Conservation (phyloP, 2,113 vertebrate species). For the Syngnathoides biaculeatus region DNA sequence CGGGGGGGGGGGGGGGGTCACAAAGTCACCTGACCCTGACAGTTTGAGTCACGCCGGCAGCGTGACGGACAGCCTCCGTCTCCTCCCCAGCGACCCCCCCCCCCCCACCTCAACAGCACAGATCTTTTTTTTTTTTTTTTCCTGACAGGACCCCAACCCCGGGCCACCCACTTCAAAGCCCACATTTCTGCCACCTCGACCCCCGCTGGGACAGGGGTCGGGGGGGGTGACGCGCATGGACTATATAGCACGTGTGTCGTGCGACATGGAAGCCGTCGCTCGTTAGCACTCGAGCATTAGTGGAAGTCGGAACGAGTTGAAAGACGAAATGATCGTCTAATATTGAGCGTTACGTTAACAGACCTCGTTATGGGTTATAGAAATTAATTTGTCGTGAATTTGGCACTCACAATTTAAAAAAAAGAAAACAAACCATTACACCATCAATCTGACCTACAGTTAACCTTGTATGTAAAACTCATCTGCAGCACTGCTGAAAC, state of each 20-base stretch:
- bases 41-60: slow-evolving; percentile 27
- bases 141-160: slow-evolving; percentile 14
- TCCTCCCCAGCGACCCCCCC: background rate
- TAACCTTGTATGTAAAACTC: slow-evolving; percentile 11
- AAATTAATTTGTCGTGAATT: slow-evolving; percentile 19
- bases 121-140: background rate
- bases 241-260: background rate
- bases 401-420: slow-evolving; percentile 27
- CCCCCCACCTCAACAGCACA: background rate
- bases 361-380: too few species aligned
- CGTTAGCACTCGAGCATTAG: background rate
- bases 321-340: too few species aligned
- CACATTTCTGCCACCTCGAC: background rate
- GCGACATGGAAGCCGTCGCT: background rate
- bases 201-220: background rate
- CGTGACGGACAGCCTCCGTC: slow-evolving; percentile 2
- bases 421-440: slow-evolving; percentile 38
- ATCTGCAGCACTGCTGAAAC: slow-evolving; percentile 29
- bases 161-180: slow-evolving; percentile 27
- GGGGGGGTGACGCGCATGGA: background rate
- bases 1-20: slow-evolving; percentile 37
- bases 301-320: background rate
- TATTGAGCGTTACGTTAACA: too few species aligned
- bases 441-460: slow-evolving; percentile 31
- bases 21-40: slow-evolving; percentile 42